These are phyloP conservation scores for Oreochromis tanganicae DNA, from an alignment of 2,113 vertebrate species.

Conservation along the genomic window DNA sequence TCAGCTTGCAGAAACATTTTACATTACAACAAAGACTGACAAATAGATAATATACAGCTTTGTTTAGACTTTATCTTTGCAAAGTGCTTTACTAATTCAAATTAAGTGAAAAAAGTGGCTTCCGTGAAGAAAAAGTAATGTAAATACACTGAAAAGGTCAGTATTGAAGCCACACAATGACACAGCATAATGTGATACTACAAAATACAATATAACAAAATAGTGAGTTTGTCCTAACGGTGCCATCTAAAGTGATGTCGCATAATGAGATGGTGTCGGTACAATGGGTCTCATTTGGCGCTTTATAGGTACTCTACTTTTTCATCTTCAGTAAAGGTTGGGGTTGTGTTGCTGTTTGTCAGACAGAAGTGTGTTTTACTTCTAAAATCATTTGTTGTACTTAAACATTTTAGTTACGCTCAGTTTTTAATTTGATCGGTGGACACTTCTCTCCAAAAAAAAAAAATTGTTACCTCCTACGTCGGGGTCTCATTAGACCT, in stretches of 20 bases:
- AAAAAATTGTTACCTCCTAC: not conserved
- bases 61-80: not conserved
- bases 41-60: not conserved
- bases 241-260: not conserved
- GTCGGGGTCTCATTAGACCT: not conserved
- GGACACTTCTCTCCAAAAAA: not conserved
- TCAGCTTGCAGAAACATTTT: not conserved
- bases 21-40: not conserved
- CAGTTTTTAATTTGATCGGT: not conserved
- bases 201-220: not conserved
- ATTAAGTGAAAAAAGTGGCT: not conserved
- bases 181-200: not conserved
- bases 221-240: not conserved
- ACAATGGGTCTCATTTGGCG: not conserved
- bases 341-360: not conserved
- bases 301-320: not conserved
- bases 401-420: not conserved
- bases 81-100: not conserved
- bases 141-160: not conserved
- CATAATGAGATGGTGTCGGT: not conserved
- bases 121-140: not conserved
- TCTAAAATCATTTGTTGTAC: not conserved
- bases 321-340: not conserved
- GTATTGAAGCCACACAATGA: not conserved
- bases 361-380: not conserved